These are phyloP conservation scores for Drosophila pachea DNA, from an alignment of 1,140 invertebrate species.

Conservation along the genomic window DNA sequence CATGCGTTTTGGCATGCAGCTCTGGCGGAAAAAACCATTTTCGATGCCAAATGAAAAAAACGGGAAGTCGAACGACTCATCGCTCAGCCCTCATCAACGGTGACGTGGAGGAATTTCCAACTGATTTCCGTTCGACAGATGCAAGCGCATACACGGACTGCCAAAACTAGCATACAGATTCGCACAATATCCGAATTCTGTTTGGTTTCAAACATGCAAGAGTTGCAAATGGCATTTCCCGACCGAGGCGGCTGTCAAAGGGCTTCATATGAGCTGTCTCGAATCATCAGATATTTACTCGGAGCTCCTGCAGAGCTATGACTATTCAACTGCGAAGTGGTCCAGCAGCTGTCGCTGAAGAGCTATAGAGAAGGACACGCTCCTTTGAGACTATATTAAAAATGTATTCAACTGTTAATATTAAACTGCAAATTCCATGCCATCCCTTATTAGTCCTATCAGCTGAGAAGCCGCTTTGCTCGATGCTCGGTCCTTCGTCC, in stretches of 20 bases:
- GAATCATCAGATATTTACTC: background rate
- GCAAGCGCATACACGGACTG: conserved; percentile 10
- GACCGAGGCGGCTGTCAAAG: background rate
- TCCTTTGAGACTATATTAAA: too few relatives aligned
- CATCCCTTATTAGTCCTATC: too few relatives aligned
- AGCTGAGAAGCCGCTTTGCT: background rate
- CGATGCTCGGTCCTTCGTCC: background rate
- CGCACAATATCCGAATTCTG: too few relatives aligned
- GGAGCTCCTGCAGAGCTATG: too few relatives aligned
- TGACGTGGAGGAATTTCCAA: conserved; percentile 15
- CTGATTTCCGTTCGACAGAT: conserved; percentile 48
- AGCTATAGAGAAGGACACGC: too few relatives aligned
- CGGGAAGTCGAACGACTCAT: background rate
- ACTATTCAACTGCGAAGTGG: background rate
- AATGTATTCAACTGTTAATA: too few relatives aligned
- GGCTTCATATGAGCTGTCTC: background rate
- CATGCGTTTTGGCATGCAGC: too few relatives aligned
- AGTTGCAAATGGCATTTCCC: conserved; percentile 1
- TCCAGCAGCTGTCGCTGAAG: too few relatives aligned
- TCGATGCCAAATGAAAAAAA: conserved; percentile 47
- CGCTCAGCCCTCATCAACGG: conserved; percentile 10
- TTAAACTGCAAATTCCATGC: too few relatives aligned
- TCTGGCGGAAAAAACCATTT: conserved; percentile 42
- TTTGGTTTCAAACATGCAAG: conserved; percentile 16
- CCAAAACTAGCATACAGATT: conserved; percentile 15